phyloP scores from a whole-genome alignment of 1,140 invertebrate species.

The Argopecten irradians region DNA sequence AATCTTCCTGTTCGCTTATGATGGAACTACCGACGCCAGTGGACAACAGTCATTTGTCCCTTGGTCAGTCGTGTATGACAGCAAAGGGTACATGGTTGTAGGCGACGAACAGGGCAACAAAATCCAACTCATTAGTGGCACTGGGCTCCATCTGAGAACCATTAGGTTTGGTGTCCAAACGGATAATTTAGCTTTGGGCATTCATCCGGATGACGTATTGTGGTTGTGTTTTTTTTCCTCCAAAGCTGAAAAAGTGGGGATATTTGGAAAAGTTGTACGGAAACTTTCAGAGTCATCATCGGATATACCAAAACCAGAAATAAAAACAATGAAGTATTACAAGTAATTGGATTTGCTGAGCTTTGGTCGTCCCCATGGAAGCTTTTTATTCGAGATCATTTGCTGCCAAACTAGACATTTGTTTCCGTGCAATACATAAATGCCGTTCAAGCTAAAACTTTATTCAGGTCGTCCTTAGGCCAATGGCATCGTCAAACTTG shows the following conservation, averaged over 20 bases:
- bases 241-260: not conserved
- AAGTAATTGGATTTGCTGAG: too few relatives aligned
- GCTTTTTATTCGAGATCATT: too few relatives aligned
- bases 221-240: not conserved
- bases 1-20: not conserved
- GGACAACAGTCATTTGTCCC: not conserved
- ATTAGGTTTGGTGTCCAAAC: not conserved
- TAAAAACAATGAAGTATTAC: slow-evolving; percentile 14
- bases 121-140: not conserved
- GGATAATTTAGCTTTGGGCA: not conserved
- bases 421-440: too few relatives aligned
- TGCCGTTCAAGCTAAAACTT: too few relatives aligned
- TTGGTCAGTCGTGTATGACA: not conserved
- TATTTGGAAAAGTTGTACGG: not conserved
- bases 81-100: not conserved
- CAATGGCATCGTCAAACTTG: too few relatives aligned
- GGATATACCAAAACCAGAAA: not conserved
- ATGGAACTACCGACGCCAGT: not conserved
- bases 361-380: too few relatives aligned
- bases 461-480: too few relatives aligned
- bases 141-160: not conserved
- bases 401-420: too few relatives aligned
- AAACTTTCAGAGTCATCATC: not conserved
- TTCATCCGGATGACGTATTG: not conserved
- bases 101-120: not conserved